These are phyloP conservation scores for Pteronotus mesoamericanus DNA, from an alignment of 2,797 vertebrate genomes.

Conservation along the genomic window DNA sequence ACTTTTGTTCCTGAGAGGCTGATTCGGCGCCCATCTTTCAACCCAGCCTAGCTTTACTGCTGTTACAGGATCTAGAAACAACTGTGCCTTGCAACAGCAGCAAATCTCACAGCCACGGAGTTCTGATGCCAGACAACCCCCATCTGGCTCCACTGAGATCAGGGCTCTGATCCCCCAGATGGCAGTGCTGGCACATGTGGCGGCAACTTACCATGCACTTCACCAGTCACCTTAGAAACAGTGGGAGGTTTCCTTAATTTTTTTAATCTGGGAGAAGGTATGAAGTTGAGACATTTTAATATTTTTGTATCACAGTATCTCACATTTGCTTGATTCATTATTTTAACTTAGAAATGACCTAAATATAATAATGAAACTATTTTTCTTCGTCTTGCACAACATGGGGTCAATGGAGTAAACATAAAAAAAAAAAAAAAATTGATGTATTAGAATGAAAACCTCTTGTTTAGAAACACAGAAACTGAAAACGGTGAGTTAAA, in stretches of 20 bases:
- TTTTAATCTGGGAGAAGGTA: background rate
- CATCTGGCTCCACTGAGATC: background rate
- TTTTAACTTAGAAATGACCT: background rate
- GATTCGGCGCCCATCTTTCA: background rate
- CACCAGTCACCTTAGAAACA: background rate
- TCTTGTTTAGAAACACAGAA: constrained; percentile 10
- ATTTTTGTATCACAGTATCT: background rate
- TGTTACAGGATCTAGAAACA: background rate
- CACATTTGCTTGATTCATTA: background rate
- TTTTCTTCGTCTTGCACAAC: constrained; percentile 14
- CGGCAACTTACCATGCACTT: background rate
- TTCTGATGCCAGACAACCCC: background rate
- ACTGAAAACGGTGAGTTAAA: background rate
- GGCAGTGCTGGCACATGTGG: background rate
- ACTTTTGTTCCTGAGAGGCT: background rate
- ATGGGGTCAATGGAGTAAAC: background rate
- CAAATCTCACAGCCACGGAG: background rate
- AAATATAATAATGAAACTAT: background rate
- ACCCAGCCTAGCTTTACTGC: background rate
- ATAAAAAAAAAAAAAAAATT: too few relatives aligned
- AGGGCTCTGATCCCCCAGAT: background rate
- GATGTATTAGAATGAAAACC: background rate
- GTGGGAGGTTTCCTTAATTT: background rate
- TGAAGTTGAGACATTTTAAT: background rate
- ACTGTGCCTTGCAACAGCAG: background rate